Base-by-base conservation (phyloP, 2,797 vertebrate species). In the Darevskia mixta region DNA sequence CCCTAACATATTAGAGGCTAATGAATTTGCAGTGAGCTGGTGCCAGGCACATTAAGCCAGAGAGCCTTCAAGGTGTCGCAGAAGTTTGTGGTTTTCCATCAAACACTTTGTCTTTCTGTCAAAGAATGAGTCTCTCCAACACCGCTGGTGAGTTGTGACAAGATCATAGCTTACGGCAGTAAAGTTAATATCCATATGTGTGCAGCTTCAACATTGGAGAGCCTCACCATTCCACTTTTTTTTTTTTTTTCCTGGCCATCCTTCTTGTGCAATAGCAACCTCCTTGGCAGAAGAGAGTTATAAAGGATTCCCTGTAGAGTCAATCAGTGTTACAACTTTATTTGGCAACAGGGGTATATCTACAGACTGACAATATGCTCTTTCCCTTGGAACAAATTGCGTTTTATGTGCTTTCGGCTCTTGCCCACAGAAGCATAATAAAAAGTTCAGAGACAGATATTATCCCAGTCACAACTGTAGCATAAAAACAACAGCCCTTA, bases 371-470 rank as follows among this genome's bases (percentile, higher is more conserved):
- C 29, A 69, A 38, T 79, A 49, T 66, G 13, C 67, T 66, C 27
- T 32, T n/a, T 87, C 61, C 89, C 69, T 87, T 64, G 75, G 43
- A 86, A 89, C 45, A 84, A 89, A 89, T 38, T 27, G 55, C 17
- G 3, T 67, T 85, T 79, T 73, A 85, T 49, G 38, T 79, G 29
- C n/a, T 85, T 80, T 75, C 18, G 4, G 11, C 27, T 85, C 67
- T 80, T 85, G 58, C 67, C 20, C 41, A 79, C 73, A 5, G 27
- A 66, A 85, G 32, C 64, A 41, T 29, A 80, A 29, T 29, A 80
- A 29, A 45, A 78, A 85, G 18, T 55, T 86, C 25, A 77, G 49
- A 75, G 35, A 83, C 66, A 90, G 89, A 89, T 67, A n/a, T 43
- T 85, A 25, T 32, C 72, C 66, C n/a, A 84, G 81, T 32, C 29